phyloP scores from a whole-genome alignment of 2,888 invertebrate genomes.

The Metopia argyrocephala region DNA sequence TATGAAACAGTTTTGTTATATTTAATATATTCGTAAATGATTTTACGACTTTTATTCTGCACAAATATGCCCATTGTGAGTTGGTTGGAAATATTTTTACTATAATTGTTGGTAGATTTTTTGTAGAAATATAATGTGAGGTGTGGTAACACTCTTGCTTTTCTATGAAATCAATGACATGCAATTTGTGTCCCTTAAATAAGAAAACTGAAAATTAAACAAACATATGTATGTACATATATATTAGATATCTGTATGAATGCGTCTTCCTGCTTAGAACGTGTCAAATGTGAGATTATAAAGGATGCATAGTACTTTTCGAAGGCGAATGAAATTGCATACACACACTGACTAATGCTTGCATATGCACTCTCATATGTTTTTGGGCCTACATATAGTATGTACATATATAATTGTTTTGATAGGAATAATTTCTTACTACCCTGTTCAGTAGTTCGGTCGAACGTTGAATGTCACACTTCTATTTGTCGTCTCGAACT shows the following conservation, averaged over 20 bases:
- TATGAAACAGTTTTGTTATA: too few relatives aligned
- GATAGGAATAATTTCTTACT: not conserved
- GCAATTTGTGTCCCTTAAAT: conserved; percentile 33
- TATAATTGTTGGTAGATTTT: too few relatives aligned
- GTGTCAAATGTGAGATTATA: conserved; percentile 50
- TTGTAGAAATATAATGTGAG: too few relatives aligned
- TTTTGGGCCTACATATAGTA: not conserved
- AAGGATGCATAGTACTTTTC: conserved; percentile 6
- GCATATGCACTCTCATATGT: not conserved
- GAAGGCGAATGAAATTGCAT: not conserved
- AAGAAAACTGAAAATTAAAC: conserved; percentile 2
- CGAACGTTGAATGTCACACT: not conserved
- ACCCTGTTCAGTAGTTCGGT: not conserved
- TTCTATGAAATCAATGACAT: conserved; percentile 32
- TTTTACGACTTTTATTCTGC: too few relatives aligned
- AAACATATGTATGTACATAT: not conserved
- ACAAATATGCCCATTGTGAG: too few relatives aligned
- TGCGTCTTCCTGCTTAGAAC: conserved; percentile 39
- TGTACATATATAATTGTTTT: not conserved
- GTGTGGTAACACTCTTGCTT: conserved; percentile 8
- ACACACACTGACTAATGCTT: not conserved
- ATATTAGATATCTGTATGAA: too few relatives aligned
- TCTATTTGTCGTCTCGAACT: not conserved
- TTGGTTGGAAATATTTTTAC: too few relatives aligned
- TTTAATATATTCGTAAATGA: too few relatives aligned